These are phyloP conservation scores for Lasioglossum morio DNA, from an alignment of 2,888 invertebrate species.

Conservation along the genomic window DNA sequence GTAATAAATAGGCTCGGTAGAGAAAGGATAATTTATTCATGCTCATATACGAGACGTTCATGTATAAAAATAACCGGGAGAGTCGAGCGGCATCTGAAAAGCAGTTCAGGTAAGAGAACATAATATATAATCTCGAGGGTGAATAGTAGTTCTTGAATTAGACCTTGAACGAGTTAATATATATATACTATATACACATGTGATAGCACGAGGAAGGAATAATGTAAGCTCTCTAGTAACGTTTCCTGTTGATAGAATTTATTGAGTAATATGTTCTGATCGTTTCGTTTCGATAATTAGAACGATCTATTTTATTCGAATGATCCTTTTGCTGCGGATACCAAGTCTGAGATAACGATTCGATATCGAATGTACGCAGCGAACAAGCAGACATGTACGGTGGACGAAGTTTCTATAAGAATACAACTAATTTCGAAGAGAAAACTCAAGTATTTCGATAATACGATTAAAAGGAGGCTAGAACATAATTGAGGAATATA, in stretches of 20 bases:
- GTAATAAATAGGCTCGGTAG: conserved; percentile 29
- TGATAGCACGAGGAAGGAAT: conserved; percentile 19
- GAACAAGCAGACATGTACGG: too few relatives aligned
- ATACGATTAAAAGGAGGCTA: too few relatives aligned
- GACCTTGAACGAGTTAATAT: conserved; percentile 40
- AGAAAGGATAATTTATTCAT: conserved; percentile 31
- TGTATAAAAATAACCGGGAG: conserved; percentile 21
- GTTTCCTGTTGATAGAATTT: conserved; percentile 27
- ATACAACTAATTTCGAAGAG: too few relatives aligned
- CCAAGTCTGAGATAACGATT: not conserved
- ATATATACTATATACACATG: conserved; percentile 39
- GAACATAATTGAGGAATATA: too few relatives aligned
- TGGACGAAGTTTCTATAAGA: too few relatives aligned
- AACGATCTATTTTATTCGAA: not conserved
- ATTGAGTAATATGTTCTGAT: conserved; percentile 24
- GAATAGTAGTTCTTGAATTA: conserved; percentile 23
- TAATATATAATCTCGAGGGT: conserved; percentile 19
- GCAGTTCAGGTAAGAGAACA: conserved; percentile 25
- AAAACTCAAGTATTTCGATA: too few relatives aligned
- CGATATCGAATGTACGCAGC: not conserved
- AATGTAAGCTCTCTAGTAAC: conserved; percentile 18
- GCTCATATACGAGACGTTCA: not conserved
- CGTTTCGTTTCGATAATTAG: not conserved
- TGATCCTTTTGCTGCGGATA: not conserved
- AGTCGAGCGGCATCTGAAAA: conserved; percentile 19